phyloP scores from a whole-genome alignment of 2,888 invertebrate genomes.

The Smittia sp. region DNA sequence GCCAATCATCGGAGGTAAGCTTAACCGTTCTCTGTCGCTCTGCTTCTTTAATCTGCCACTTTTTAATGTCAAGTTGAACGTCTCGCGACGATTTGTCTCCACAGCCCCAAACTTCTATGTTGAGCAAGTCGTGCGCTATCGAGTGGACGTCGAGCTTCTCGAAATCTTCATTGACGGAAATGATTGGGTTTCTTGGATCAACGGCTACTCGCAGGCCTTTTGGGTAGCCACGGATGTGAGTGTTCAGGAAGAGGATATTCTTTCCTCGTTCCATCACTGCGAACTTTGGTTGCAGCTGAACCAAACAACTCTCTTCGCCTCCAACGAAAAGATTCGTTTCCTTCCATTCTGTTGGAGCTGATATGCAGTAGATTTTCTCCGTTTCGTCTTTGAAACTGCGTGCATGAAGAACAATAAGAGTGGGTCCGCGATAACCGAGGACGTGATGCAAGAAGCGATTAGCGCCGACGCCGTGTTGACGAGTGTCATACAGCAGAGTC shows the following conservation, averaged over 20 bases:
- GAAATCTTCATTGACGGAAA: slow-evolving; percentile 73
- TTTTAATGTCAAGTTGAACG: slow-evolving; percentile 82
- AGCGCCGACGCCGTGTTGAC: slow-evolving; percentile 81
- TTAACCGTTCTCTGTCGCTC: slow-evolving; percentile 84
- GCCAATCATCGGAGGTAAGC: slow-evolving; percentile 85
- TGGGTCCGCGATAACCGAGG: slow-evolving; percentile 63
- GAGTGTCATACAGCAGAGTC: slow-evolving; percentile 79
- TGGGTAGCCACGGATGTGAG: slow-evolving; percentile 78
- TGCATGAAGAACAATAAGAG: slow-evolving; percentile 61
- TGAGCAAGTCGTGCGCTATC: slow-evolving; percentile 62
- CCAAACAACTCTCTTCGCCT: slow-evolving; percentile 69
- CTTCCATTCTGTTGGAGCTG: slow-evolving; percentile 77
- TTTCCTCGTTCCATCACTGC: slow-evolving; percentile 62
- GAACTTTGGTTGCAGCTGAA: slow-evolving; percentile 72
- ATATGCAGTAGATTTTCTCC: slow-evolving; percentile 68
- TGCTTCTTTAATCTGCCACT: slow-evolving; percentile 86
- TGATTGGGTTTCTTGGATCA: slow-evolving; percentile 72
- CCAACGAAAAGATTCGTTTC: slow-evolving; percentile 85
- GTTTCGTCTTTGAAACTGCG: slow-evolving; percentile 49
- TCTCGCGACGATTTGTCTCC: slow-evolving; percentile 75
- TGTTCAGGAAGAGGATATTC: slow-evolving; percentile 82
- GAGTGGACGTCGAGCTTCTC: slow-evolving; percentile 66
- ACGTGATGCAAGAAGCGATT: slow-evolving; percentile 89
- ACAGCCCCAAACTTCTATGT: slow-evolving; percentile 82
- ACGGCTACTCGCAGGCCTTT: slow-evolving; percentile 77